These are phyloP conservation scores for Aphidius gifuensis DNA, from an alignment of 1,140 invertebrate genomes.

Conservation along the genomic window DNA sequence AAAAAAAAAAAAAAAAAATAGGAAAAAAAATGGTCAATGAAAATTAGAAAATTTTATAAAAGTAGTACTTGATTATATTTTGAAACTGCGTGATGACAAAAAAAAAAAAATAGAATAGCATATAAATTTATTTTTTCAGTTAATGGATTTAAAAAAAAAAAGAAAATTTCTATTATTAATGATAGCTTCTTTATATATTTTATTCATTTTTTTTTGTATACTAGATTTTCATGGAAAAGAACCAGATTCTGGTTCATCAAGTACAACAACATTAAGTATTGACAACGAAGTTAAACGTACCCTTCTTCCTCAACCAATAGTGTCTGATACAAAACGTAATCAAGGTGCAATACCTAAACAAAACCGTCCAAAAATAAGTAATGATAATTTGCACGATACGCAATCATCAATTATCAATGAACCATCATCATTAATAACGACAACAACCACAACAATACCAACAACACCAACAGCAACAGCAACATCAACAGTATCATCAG, in stretches of 20 bases:
- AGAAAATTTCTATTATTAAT: neutral
- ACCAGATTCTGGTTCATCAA: slow-evolving; percentile 55
- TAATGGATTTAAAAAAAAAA: neutral
- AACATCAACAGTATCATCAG: no score
- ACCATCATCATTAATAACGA: no score
- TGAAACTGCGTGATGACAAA: slow-evolving; percentile 7
- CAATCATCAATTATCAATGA: no score
- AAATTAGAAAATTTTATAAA: slow-evolving; percentile 2
- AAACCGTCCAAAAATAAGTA: slow-evolving; percentile 40
- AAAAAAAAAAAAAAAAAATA: neutral
- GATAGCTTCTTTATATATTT: neutral
- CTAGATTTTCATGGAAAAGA: slow-evolving; percentile 52
- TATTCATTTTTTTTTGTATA: slow-evolving; percentile 13
- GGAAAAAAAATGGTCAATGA: neutral
- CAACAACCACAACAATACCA: no score
- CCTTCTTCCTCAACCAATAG: slow-evolving; percentile 39
- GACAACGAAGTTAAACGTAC: slow-evolving; percentile 56
- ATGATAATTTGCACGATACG: slow-evolving; percentile 24
- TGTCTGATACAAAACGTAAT: slow-evolving; percentile 51
- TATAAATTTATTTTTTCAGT: no score
- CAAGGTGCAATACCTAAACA: slow-evolving; percentile 75
- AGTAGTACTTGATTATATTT: neutral
- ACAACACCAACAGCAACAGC: no score
- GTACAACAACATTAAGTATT: slow-evolving; percentile 56
- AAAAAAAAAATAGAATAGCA: neutral